These are phyloP conservation scores for Onthophagus taurus DNA, from an alignment of 1,140 invertebrate genomes.

Conservation along the genomic window DNA sequence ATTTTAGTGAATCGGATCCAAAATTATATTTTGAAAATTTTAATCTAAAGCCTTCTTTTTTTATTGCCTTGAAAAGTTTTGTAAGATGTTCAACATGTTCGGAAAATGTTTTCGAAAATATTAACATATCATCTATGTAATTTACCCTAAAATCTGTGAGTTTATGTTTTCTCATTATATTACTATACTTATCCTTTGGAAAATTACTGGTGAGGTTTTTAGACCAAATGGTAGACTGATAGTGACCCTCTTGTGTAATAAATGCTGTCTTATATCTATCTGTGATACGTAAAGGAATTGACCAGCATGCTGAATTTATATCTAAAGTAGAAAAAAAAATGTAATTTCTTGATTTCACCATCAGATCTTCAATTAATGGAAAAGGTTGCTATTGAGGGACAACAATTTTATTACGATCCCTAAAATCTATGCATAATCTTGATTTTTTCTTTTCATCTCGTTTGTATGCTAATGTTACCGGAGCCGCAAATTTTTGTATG, in stretches of 20 bases:
- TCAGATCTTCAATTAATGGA: slow-evolving; percentile 30
- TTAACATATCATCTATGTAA: slow-evolving; percentile 32
- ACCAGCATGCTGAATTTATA: no score
- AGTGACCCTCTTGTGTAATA: slow-evolving; percentile 4
- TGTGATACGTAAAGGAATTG: slow-evolving; percentile 8
- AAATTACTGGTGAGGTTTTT: slow-evolving; percentile 33
- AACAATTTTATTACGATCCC: slow-evolving; percentile 31
- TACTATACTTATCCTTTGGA: slow-evolving; percentile 32
- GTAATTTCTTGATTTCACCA: slow-evolving; percentile 28
- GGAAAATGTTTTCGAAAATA: slow-evolving; percentile 31
- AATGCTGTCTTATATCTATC: slow-evolving; percentile 5
- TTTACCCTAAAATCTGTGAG: slow-evolving; percentile 22
- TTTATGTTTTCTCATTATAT: slow-evolving; percentile 29
- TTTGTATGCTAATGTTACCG: slow-evolving; percentile 32
- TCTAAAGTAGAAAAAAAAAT: slow-evolving; percentile 31
- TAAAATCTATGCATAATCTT: slow-evolving; percentile 24
- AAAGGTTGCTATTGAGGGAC: slow-evolving; percentile 28
- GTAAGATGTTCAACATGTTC: slow-evolving; percentile 28
- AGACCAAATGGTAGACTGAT: slow-evolving; percentile 21
- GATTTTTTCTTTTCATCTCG: slow-evolving; percentile 27
- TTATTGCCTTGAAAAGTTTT: slow-evolving; percentile 24
- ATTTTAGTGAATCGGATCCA: slow-evolving; percentile 20
- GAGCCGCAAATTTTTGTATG: slow-evolving; percentile 33
- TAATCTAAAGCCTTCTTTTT: slow-evolving; percentile 22
- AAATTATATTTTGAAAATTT: slow-evolving; percentile 28